phyloP scores from a whole-genome alignment of 2,113 vertebrate genomes.

The Neogobius melanostomus region DNA sequence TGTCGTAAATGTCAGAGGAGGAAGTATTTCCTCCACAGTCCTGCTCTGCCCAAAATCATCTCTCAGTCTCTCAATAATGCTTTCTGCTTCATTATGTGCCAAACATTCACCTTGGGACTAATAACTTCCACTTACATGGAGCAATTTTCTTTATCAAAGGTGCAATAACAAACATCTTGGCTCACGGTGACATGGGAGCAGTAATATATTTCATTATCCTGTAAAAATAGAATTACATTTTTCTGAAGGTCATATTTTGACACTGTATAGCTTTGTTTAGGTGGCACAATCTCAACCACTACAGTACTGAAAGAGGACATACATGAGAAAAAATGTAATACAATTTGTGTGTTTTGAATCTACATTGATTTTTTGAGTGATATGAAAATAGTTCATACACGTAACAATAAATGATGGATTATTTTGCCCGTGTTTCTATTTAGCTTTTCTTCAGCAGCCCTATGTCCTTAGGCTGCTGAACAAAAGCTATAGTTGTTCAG shows the following conservation, averaged over 20 bases:
- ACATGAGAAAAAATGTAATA: no score
- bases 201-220: background rate
- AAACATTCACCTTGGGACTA: background rate
- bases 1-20: slow-evolving; percentile 16
- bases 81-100: background rate
- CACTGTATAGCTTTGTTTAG: background rate
- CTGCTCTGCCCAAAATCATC: slow-evolving; percentile 3
- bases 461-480: no score
- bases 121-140: background rate
- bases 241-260: background rate
- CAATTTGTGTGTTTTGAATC: no score
- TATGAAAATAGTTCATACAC: no score
- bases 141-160: background rate
- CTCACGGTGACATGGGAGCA: background rate
- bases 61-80: background rate
- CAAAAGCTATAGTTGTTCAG: no score
- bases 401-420: no score
- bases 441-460: no score
- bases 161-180: background rate
- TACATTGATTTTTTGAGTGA: no score
- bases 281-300: background rate
- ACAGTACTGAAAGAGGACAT: background rate
- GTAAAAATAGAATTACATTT: background rate
- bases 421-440: no score
- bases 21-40: slow-evolving; percentile 13